A percentile compares a stretch with the other conserved stretches of the same genome.
These are phyloP conservation scores for Maccullochella peelii DNA, from an alignment of 2,113 vertebrate genomes.

Conservation along the genomic window DNA sequence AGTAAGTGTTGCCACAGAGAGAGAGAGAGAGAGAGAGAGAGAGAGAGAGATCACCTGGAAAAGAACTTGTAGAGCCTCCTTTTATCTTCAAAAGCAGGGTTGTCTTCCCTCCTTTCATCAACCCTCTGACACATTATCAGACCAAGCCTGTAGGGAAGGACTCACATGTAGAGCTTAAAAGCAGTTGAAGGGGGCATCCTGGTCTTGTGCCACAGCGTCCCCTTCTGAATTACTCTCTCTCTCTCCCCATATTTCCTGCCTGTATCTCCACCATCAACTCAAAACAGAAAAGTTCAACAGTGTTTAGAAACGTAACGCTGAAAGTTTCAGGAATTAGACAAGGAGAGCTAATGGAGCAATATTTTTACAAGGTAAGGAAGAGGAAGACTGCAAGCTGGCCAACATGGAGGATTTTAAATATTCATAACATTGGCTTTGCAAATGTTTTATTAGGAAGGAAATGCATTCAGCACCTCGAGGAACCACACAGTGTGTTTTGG, in stretches of 20 bases:
- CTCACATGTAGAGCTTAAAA: not conserved
- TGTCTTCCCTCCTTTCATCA: not conserved
- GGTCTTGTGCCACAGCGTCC: not conserved
- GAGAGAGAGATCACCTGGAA: slow-evolving; percentile 5
- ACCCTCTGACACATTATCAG: slow-evolving; percentile 39
- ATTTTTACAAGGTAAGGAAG: not conserved
- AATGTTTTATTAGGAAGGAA: not conserved
- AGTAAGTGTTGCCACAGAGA: not conserved
- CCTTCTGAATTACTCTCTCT: not conserved
- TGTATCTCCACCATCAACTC: not conserved
- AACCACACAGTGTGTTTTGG: not conserved
- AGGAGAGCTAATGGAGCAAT: not conserved
- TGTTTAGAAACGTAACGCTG: too few relatives aligned
- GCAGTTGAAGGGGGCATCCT: not conserved
- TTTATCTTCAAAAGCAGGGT: slow-evolving; percentile 46
- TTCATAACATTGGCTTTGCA: not conserved
- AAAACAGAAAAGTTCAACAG: not conserved
- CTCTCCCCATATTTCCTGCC: not conserved
- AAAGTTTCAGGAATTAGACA: not conserved
- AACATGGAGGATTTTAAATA: not conserved
- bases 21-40: not conserved
- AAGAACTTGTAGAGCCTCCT: slow-evolving; percentile 8
- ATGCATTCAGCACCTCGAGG: not conserved
- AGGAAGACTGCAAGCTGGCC: not conserved
- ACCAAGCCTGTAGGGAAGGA: not conserved